Evolutionary conservation across 2,113 vertebrate species (phyloP), one percentile per base, ranked within the genome.

Genomic region (Oryzias curvinotus): DNA sequence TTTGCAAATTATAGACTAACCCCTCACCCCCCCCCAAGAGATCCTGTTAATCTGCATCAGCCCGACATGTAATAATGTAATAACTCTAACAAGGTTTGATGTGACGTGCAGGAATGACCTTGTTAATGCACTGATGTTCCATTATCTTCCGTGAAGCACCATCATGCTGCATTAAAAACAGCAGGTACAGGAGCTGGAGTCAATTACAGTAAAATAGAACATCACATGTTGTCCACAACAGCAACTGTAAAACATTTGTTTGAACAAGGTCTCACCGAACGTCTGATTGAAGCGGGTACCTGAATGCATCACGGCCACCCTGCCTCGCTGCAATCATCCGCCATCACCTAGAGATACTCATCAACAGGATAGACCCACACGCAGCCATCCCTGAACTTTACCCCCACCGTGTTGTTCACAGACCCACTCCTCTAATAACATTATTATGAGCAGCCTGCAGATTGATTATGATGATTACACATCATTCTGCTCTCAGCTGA

Each of bases 171-270:
- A 74, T 86, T 74, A 78, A 75, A 84, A 77, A 75, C 36, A 67
- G 3, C 68, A 61, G 54, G 25, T 75, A 65, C 71, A 57, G 68
- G n/a, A 68, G 46, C 62, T 18, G 28, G 48, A 75, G 68, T 79
- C 61, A 74, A 83, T 87, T 81, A 82, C 56, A 18, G 28, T 23
- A 50, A 46, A 51, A 52, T 52, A 71, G 70, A 78, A 68, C 50
- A 67, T 63, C 63, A 42, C 62, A 71, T 83, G 71, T 73, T 56
- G 58, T 36, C 60, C 47, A 49, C 63, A 73, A 79, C 71, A 76
- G 80, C 66, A 85, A 54, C 65, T 73, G 74, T 85, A 84, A 85
- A 80, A 78, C 73, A 71, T 81, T 78, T 77, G 76, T 80, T 75
- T 69, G 81, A 86, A 89, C 76, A 61, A 78, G 57, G 60, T 51